phyloP scores from a whole-genome alignment of 2,888 invertebrate species.

The Liopterus haemorrhoidalis region DNA sequence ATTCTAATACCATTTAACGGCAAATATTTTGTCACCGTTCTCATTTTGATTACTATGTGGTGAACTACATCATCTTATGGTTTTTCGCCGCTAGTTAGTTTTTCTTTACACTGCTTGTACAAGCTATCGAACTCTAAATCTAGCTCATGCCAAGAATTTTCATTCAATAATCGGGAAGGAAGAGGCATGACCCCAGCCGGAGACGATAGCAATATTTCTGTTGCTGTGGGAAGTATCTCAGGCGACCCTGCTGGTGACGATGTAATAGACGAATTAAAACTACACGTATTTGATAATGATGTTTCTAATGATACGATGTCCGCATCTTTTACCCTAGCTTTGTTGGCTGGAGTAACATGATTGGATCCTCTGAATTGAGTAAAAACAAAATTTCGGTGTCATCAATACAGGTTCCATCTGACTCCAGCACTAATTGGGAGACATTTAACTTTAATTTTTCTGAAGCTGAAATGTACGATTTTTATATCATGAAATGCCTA shows the following conservation, averaged over 20 bases:
- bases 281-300: not conserved
- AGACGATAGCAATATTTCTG: not conserved
- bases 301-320: too few species aligned
- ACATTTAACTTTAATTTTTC: slow-evolving; percentile 2
- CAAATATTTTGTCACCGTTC: not conserved
- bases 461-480: not conserved
- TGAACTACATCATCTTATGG: slow-evolving; percentile 2
- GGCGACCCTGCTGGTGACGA: not conserved
- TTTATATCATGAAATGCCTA: not conserved
- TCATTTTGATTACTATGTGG: not conserved
- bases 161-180: too few species aligned
- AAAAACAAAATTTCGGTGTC: not conserved
- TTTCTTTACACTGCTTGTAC: not conserved
- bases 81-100: not conserved
- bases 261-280: too few species aligned
- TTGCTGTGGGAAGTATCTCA: not conserved
- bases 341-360: not conserved
- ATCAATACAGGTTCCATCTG: slow-evolving; percentile 3
- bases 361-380: slow-evolving; percentile 1
- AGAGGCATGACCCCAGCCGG: too few species aligned
- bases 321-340: too few species aligned
- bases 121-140: too few species aligned
- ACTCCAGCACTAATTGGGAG: not conserved
- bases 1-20: slow-evolving; percentile 1
- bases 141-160: too few species aligned